Conservation (phyloP, 2,888 invertebrate genomes). For the Xylota sylvarum region DNA sequence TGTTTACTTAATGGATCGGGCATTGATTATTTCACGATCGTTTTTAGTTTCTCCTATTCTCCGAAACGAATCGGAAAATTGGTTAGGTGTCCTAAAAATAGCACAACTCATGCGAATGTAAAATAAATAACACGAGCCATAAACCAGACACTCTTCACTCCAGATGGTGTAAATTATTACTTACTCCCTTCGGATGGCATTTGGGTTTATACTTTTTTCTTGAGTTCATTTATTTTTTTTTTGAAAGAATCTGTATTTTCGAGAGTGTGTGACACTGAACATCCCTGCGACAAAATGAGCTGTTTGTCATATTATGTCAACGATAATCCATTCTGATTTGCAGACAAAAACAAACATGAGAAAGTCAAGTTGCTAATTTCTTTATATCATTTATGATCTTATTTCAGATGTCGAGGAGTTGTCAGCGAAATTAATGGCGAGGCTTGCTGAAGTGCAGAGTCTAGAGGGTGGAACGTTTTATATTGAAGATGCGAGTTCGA, state of each 20-base stretch:
- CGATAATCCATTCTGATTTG: slow-evolving; percentile 62
- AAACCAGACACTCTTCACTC: slow-evolving; percentile 66
- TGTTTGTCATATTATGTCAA: slow-evolving; percentile 69
- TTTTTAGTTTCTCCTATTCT: slow-evolving; percentile 47
- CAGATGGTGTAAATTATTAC: slow-evolving; percentile 75
- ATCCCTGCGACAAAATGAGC: slow-evolving; percentile 53
- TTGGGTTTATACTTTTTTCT: slow-evolving; percentile 4
- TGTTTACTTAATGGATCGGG: slow-evolving; percentile 68
- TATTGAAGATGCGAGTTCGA: slow-evolving; percentile 84
- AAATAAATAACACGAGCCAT: slow-evolving; percentile 72
- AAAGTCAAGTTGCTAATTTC: slow-evolving; percentile 58
- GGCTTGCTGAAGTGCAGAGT: slow-evolving; percentile 84
- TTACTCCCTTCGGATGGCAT: slow-evolving; percentile 30
- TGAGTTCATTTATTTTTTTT: background rate
- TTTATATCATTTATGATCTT: slow-evolving; percentile 60
- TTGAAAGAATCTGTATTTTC: slow-evolving; percentile 14
- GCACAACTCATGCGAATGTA: slow-evolving; percentile 52
- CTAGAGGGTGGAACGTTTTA: slow-evolving; percentile 85
- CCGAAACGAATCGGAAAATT: slow-evolving; percentile 60
- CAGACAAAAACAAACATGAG: slow-evolving; percentile 40
- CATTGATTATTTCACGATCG: slow-evolving; percentile 69
- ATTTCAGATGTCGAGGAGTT: slow-evolving; percentile 85
- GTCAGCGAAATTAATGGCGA: slow-evolving; percentile 85
- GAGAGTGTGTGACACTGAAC: slow-evolving; percentile 31
- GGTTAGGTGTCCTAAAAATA: slow-evolving; percentile 59